Evolutionary conservation across 2,888 invertebrate genomes (phyloP).

Genomic region (Hydrotaea diabolus): DNA sequence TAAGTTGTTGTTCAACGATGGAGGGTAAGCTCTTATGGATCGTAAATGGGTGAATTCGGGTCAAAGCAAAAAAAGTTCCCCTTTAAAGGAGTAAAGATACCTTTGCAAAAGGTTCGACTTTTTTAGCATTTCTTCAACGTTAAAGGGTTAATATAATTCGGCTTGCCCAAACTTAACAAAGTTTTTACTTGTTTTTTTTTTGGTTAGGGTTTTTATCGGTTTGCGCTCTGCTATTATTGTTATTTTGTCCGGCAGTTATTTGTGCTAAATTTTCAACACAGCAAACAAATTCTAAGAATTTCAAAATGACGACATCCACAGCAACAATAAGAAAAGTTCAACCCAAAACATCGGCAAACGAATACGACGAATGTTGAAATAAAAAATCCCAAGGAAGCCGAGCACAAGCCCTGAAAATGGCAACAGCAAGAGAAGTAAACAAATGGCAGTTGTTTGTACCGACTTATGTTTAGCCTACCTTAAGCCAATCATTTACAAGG

Average conservation of each 20-base stretch:
- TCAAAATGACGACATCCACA: constrained; percentile 32
- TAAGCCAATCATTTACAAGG: too few species aligned
- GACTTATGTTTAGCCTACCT: too few species aligned
- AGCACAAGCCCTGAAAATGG: neutral
- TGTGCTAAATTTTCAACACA: constrained; percentile 54
- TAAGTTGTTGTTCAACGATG: too few species aligned
- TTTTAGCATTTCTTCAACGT: too few species aligned
- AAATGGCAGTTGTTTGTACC: too few species aligned
- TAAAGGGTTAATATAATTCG: too few species aligned
- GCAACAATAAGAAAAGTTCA: constrained; percentile 27
- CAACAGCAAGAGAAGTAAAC: constrained; percentile 14
- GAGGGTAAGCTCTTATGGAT: too few species aligned
- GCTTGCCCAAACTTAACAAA: too few species aligned
- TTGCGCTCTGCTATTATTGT: constrained; percentile 30
- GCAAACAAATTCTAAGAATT: constrained; percentile 58
- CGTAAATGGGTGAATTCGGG: too few species aligned
- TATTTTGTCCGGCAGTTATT: constrained; percentile 47
- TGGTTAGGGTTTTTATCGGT: neutral
- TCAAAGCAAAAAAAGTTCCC: too few species aligned
- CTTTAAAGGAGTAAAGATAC: too few species aligned
- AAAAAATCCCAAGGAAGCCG: constrained; percentile 31
- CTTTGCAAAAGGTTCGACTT: too few species aligned
- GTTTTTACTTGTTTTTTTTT: constrained; percentile 8
- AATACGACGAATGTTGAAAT: constrained; percentile 30
- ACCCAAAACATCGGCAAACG: constrained; percentile 21